These are phyloP conservation scores for Cacoxenus indagator DNA, from an alignment of 2,888 invertebrate species.

Conservation along the genomic window DNA sequence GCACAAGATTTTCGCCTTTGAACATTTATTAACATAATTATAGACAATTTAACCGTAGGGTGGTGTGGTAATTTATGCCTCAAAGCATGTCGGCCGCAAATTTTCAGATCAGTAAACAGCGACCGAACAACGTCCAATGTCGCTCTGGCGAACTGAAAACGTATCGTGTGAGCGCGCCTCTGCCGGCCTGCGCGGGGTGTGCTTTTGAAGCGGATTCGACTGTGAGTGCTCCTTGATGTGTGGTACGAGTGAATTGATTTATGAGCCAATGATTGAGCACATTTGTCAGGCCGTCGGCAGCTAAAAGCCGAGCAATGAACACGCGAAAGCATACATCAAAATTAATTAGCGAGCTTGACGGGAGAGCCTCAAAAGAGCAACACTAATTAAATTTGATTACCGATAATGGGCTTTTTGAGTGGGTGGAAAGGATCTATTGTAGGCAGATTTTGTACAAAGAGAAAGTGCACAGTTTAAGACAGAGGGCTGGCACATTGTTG, in stretches of 20 bases:
- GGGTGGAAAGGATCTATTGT: too few relatives aligned
- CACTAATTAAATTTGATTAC: neutral
- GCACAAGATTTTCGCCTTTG: neutral
- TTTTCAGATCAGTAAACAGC: neutral
- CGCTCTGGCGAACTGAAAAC: constrained; percentile 33
- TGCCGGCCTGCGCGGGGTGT: neutral
- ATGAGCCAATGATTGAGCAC: constrained; percentile 61
- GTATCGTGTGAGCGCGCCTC: constrained; percentile 34
- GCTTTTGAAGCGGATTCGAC: neutral
- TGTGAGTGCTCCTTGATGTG: constrained; percentile 38
- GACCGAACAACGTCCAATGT: neutral
- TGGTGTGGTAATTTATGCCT: constrained; percentile 20
- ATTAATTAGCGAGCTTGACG: neutral
- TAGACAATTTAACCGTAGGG: constrained; percentile 43
- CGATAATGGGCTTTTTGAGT: neutral
- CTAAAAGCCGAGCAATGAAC: neutral
- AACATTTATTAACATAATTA: constrained; percentile 46
- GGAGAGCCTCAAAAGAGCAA: neutral
- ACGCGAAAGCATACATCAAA: neutral
- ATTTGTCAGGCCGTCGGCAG: constrained; percentile 53
- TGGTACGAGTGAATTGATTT: constrained; percentile 66
- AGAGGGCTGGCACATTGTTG: too few relatives aligned
- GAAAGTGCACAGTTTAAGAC: too few relatives aligned
- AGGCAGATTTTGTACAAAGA: too few relatives aligned
- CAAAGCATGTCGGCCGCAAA: constrained; percentile 8